A percentile compares a stretch with the other conserved stretches of the same genome.
Conservation (phyloP, 1,140 invertebrate species). For the Dufourea novaeangliae region DNA sequence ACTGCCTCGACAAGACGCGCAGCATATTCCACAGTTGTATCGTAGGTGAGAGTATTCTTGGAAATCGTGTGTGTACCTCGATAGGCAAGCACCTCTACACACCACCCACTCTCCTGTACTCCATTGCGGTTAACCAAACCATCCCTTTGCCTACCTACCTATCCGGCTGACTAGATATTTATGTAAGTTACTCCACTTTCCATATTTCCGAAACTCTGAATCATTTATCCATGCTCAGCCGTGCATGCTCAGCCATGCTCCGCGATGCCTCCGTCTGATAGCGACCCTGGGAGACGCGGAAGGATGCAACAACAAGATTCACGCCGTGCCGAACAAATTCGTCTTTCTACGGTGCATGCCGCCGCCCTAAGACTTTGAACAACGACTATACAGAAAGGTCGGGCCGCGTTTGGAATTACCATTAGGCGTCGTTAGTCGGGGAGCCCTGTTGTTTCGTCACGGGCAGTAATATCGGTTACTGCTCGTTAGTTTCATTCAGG, state of each 20-base stretch:
- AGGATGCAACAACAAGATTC: conserved; percentile 64
- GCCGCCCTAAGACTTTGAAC: conserved; percentile 58
- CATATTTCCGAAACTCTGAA: conserved; percentile 73
- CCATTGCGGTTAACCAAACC: background rate
- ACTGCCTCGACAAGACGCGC: conserved; percentile 9
- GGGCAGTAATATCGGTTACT: conserved; percentile 59
- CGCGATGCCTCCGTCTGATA: conserved; percentile 39
- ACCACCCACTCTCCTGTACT: conserved; percentile 16
- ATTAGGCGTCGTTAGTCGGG: conserved; percentile 50
- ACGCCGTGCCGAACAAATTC: conserved; percentile 58
- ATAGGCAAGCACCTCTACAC: conserved; percentile 17
- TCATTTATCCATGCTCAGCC: conserved; percentile 71
- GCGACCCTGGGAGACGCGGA: conserved; percentile 40
- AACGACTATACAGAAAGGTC: conserved; percentile 55
- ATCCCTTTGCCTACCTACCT: background rate
- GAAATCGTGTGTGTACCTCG: conserved; percentile 53
- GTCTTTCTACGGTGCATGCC: conserved; percentile 50
- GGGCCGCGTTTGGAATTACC: conserved; percentile 58
- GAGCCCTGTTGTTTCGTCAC: conserved; percentile 60
- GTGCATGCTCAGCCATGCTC: conserved; percentile 61
- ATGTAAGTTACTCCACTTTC: conserved; percentile 69
- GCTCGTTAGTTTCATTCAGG: conserved; percentile 54
- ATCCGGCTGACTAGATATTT: conserved; percentile 33
- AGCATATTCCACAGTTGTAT: conserved; percentile 53
- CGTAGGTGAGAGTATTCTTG: conserved; percentile 54